phyloP scores from a whole-genome alignment of 23 tunicate species.

The Phallusia fumigata region DNA sequence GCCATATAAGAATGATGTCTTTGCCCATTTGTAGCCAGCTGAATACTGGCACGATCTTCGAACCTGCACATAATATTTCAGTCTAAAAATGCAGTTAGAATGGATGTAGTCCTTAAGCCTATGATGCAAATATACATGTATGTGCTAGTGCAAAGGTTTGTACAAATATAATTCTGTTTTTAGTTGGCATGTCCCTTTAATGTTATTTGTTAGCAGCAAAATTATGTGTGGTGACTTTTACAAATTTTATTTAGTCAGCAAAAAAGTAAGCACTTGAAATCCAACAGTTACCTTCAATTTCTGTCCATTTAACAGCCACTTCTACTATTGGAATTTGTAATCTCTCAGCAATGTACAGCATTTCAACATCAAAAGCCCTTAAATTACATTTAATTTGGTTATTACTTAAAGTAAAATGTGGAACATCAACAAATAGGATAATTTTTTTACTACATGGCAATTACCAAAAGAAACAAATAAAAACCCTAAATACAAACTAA shows the following conservation, averaged over 20 bases:
- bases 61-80: conserved; percentile 23
- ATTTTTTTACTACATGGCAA: conserved; percentile 34
- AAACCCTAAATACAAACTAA: conserved; percentile 45
- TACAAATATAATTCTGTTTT: too few species aligned
- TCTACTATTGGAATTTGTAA: conserved; percentile 75
- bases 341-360: conserved; percentile 79
- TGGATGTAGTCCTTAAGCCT: too few species aligned
- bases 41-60: conserved; percentile 84
- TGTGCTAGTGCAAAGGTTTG: neutral
- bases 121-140: neutral
- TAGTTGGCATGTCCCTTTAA: too few species aligned
- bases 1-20: conserved; percentile 79
- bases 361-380: conserved; percentile 93
- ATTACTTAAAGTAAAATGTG: too few species aligned
- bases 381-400: too few species aligned
- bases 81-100: too few species aligned
- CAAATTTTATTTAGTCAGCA: too few species aligned
- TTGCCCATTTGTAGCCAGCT: conserved; percentile 95
- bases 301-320: conserved; percentile 90
- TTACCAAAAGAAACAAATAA: conserved; percentile 55
- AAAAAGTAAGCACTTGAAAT: neutral
- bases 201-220: too few species aligned
- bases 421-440: neutral
- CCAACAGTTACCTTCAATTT: conserved; percentile 53
- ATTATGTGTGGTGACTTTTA: too few species aligned